Conservation (phyloP, 2,797 vertebrate species). For the Arrhamphus sclerolepis region DNA sequence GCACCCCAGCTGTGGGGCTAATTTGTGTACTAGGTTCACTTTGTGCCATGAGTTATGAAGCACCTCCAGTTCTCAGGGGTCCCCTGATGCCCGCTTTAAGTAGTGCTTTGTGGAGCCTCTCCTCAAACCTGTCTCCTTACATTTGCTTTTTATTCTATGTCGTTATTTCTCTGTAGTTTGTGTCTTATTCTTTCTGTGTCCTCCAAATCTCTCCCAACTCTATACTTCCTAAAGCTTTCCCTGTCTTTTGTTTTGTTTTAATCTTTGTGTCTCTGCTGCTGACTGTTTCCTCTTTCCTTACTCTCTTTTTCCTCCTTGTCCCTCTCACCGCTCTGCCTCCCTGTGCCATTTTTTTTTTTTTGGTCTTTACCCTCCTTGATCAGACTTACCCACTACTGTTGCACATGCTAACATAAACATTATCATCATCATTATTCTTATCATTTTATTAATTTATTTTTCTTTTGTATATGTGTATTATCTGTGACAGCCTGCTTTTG, state of each 20-base stretch:
- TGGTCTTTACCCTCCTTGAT: constrained; percentile 44
- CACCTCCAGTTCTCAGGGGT: constrained; percentile 49
- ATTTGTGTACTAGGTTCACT: constrained; percentile 54
- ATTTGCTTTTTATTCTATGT: not conserved
- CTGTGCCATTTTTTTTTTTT: constrained; percentile 32
- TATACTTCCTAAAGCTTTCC: constrained; percentile 16
- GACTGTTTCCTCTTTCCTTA: constrained; percentile 21
- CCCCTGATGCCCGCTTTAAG: constrained; percentile 60
- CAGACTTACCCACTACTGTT: constrained; percentile 40
- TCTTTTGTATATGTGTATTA: constrained; percentile 8
- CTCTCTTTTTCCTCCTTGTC: constrained; percentile 7
- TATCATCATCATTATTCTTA: too few relatives aligned
- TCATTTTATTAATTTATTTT: too few relatives aligned
- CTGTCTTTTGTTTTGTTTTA: constrained; percentile 11
- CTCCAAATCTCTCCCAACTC: constrained; percentile 21
- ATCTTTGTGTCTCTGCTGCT: constrained; percentile 32
- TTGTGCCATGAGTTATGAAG: constrained; percentile 55
- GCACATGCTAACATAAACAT: constrained; percentile 41
- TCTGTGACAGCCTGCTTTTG: constrained; percentile 9
- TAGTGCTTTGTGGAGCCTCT: constrained; percentile 54
- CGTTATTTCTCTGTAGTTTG: constrained; percentile 17
- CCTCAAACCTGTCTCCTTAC: constrained; percentile 25
- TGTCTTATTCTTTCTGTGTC: constrained; percentile 13
- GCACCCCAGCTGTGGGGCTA: constrained; percentile 43
- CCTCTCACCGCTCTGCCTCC: constrained; percentile 10